phyloP scores from a whole-genome alignment of 2,797 vertebrate genomes.

The Arnoldichthys spilopterus region DNA sequence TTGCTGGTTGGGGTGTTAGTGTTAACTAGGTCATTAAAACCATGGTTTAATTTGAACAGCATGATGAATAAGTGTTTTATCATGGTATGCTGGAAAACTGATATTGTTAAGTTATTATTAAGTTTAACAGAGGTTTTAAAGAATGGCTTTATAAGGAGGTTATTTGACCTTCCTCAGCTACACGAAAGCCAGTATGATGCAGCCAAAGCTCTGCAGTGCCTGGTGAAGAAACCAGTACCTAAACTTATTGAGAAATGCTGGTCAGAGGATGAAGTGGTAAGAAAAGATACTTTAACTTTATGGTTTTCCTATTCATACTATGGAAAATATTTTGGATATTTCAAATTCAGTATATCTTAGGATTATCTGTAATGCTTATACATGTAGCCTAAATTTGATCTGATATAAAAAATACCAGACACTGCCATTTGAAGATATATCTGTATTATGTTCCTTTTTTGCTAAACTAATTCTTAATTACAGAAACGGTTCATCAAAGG shows the following conservation, averaged over 20 bases:
- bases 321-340: not conserved
- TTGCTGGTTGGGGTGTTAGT: no score
- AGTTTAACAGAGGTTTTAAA: not conserved
- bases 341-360: no score
- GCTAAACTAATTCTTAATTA: constrained; percentile 15
- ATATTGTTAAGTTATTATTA: not conserved
- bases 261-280: constrained; percentile 98
- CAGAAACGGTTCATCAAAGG: constrained; percentile 99
- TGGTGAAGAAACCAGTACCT: constrained; percentile 98
- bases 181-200: constrained; percentile 97
- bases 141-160: not conserved
- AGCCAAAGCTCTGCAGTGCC: constrained; percentile 95
- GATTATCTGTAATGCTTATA: no score
- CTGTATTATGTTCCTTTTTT: not conserved
- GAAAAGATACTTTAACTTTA: constrained; percentile 18
- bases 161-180: constrained; percentile 75
- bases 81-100: not conserved
- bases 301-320: not conserved
- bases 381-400: not conserved
- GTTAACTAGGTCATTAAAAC: no score
- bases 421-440: not conserved
- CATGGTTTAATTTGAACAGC: no score
- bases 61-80: not conserved
- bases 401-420: no score
- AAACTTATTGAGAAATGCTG: constrained; percentile 98